Evolutionary conservation across 2,888 invertebrate genomes (phyloP).

Genomic region (Leucophenga maculata): DNA sequence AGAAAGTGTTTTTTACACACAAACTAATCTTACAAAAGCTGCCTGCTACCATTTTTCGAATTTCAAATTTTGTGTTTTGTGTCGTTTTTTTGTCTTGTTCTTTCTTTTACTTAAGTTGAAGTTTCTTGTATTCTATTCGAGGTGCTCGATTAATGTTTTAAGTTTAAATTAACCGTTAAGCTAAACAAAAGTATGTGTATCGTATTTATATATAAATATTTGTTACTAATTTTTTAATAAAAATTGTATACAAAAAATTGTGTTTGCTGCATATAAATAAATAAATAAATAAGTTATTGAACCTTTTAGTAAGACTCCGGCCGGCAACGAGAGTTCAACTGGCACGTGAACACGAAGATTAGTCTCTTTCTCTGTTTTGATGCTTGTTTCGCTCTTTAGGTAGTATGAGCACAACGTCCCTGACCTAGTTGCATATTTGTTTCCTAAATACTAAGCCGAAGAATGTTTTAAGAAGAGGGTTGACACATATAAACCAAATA

Average conservation of each 20-base stretch:
- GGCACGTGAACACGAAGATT: constrained; percentile 32
- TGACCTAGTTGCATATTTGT: constrained; percentile 67
- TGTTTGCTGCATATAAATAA: too few species aligned
- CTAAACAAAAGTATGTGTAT: constrained; percentile 55
- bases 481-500: too few species aligned
- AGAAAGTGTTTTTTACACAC: neutral
- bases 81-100: constrained; percentile 45
- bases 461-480: too few species aligned
- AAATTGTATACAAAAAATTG: constrained; percentile 24
- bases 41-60: neutral
- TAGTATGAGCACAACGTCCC: constrained; percentile 70
- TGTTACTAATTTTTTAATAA: constrained; percentile 57
- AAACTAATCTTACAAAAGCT: neutral
- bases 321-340: neutral
- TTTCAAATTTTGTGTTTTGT: constrained; percentile 27
- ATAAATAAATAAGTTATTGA: too few species aligned
- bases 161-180: constrained; percentile 59
- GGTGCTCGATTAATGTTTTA: constrained; percentile 63
- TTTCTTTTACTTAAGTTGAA: constrained; percentile 22
- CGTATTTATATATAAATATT: constrained; percentile 64
- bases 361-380: constrained; percentile 28
- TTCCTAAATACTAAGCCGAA: too few species aligned
- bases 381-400: constrained; percentile 28
- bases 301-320: neutral
- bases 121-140: constrained; percentile 41